Percentiles rank a stretch among this genome's conserved stretches.
Evolutionary conservation across 53 echinoderm and acorn worm species (phyloP).

Genomic region (Hippasteria phrygiana): DNA sequence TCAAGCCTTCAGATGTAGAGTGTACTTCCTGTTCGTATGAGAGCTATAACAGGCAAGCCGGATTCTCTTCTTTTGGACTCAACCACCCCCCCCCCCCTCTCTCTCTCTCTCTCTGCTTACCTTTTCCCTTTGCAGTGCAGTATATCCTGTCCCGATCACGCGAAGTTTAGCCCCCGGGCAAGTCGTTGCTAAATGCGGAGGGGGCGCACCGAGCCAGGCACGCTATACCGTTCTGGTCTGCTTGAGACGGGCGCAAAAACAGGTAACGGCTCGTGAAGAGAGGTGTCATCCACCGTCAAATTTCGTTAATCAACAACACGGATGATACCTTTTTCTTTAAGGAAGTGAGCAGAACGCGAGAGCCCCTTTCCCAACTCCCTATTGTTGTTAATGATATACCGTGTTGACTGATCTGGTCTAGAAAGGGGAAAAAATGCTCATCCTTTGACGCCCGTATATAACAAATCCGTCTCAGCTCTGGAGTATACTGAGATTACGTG

Average conservation of each 20-base stretch:
- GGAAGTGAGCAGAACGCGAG: not conserved
- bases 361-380: not conserved
- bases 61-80: not conserved
- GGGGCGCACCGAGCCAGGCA: slow-evolving; percentile 13
- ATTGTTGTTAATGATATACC: slow-evolving; percentile 8
- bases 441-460: not conserved
- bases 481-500: too few species aligned
- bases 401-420: slow-evolving; percentile 17
- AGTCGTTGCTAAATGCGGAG: slow-evolving; percentile 38
- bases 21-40: slow-evolving; percentile 13
- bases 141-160: slow-evolving; percentile 59
- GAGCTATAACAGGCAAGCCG: slow-evolving; percentile 10
- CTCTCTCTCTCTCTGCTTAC: not conserved
- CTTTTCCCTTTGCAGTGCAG: not conserved
- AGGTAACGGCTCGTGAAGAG: slow-evolving; percentile 51
- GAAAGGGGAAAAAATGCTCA: not conserved
- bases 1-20: slow-evolving; percentile 35
- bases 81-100: not conserved
- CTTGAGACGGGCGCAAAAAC: slow-evolving; percentile 37
- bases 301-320: slow-evolving; percentile 29
- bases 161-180: slow-evolving; percentile 52
- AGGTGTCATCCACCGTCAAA: slow-evolving; percentile 43
- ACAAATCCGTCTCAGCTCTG: too few species aligned
- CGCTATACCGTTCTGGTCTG: slow-evolving; percentile 62
- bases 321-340: slow-evolving; percentile 15